phyloP scores from a whole-genome alignment of 2,797 vertebrate species.

The Discoglossus pictus region DNA sequence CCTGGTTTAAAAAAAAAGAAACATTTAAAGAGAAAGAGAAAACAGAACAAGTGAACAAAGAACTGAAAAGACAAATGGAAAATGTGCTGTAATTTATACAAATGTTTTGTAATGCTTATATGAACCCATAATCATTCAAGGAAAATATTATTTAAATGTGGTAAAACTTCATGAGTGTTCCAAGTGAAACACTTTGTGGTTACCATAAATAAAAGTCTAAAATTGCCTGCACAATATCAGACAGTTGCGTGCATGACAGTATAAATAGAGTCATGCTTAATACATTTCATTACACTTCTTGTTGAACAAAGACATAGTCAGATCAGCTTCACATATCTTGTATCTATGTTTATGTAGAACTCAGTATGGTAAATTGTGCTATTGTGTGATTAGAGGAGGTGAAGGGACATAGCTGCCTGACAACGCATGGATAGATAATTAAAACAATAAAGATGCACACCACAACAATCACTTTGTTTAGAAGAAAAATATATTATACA shows the following conservation, averaged over 20 bases:
- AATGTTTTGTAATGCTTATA: conserved; percentile 44
- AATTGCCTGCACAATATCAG: conserved; percentile 43
- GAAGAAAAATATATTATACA: no score
- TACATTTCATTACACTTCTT: conserved; percentile 30
- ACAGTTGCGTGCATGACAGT: conserved; percentile 37
- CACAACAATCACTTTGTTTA: no score
- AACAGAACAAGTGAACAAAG: not conserved
- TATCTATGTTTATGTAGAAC: no score
- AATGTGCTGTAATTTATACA: conserved; percentile 36
- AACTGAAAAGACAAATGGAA: conserved; percentile 31
- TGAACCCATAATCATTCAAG: conserved; percentile 47
- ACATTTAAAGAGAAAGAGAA: not conserved
- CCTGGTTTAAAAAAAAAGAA: conserved; percentile 5
- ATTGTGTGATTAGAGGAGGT: no score
- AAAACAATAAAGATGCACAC: no score
- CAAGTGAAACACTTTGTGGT: conserved; percentile 47
- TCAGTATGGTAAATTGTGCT: no score
- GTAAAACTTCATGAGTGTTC: conserved; percentile 40
- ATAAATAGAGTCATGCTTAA: conserved; percentile 41
- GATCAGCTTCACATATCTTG: no score
- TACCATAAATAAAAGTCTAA: conserved; percentile 39
- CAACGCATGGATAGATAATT: no score
- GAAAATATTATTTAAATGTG: conserved; percentile 47
- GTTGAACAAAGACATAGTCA: conserved; percentile 28
- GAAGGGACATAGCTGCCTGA: no score